Evolutionary conservation across 92 coral and sea anemone species (phyloP).

Genomic region (Epizoanthus scotinus): DNA sequence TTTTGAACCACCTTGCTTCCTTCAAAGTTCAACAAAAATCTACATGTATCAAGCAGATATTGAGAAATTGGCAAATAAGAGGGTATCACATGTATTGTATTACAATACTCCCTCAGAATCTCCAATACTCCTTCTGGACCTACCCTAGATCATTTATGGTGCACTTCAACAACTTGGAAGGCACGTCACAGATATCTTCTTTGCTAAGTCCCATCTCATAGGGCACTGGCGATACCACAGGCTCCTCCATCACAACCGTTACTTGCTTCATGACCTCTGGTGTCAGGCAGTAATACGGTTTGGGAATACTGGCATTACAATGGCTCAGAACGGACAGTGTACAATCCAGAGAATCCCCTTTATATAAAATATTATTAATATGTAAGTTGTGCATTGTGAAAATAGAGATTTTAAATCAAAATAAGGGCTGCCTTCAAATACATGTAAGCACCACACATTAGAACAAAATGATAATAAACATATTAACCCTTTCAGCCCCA

Average conservation of each 20-base stretch:
- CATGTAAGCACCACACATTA: neutral
- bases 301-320: slow-evolving; percentile 28
- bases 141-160: slow-evolving; percentile 82
- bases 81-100: too few relatives aligned
- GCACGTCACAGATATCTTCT: slow-evolving; percentile 27
- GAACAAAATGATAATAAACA: too few relatives aligned
- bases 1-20: too few relatives aligned
- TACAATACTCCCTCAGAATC: neutral
- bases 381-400: too few relatives aligned
- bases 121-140: neutral
- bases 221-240: neutral
- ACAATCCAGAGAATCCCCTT: slow-evolving; percentile 52
- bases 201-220: neutral
- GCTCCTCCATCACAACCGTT: slow-evolving; percentile 74
- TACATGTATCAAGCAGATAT: too few relatives aligned
- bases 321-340: slow-evolving; percentile 64
- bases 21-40: too few relatives aligned
- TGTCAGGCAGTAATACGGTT: slow-evolving; percentile 64
- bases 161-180: slow-evolving; percentile 47
- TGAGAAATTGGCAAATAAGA: too few relatives aligned
- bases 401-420: too few relatives aligned
- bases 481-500: too few relatives aligned
- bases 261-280: slow-evolving; percentile 57
- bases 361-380: neutral
- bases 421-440: neutral